A percentile compares a stretch with the other conserved stretches of the same genome.
Conservation (phyloP, 1,140 invertebrate genomes). For the Chionoecetes opilio region DNA sequence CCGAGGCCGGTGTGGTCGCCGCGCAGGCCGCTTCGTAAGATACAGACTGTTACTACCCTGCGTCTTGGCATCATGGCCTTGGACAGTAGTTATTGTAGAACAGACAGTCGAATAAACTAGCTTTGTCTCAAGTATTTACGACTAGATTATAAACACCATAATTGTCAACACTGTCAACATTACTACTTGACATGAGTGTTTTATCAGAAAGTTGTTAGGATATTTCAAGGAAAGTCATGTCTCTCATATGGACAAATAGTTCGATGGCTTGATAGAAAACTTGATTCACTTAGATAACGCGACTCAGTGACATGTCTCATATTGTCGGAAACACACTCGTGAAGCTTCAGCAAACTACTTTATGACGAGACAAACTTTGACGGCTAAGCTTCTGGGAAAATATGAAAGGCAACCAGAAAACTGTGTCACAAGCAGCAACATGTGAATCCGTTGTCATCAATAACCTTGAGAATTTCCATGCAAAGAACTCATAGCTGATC, state of each 20-base stretch:
- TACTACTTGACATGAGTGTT: not conserved
- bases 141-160: conserved; percentile 35
- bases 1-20: not conserved
- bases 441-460: no score
- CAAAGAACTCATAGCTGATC: not conserved
- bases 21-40: not conserved
- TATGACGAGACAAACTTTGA: not conserved
- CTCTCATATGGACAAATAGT: no score
- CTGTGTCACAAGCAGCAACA: not conserved
- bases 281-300: not conserved
- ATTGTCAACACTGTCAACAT: not conserved
- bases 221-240: not conserved
- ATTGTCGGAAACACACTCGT: not conserved
- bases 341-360: not conserved
- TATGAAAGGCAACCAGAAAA: not conserved
- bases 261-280: not conserved
- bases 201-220: not conserved
- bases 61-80: not conserved
- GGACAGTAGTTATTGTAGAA: not conserved
- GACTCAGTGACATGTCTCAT: not conserved
- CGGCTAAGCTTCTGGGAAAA: not conserved
- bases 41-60: not conserved
- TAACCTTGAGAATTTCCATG: not conserved
- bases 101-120: not conserved
- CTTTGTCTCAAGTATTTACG: not conserved